phyloP scores from a whole-genome alignment of 2,113 vertebrate genomes.

The Trichomycterus rosablanca region DNA sequence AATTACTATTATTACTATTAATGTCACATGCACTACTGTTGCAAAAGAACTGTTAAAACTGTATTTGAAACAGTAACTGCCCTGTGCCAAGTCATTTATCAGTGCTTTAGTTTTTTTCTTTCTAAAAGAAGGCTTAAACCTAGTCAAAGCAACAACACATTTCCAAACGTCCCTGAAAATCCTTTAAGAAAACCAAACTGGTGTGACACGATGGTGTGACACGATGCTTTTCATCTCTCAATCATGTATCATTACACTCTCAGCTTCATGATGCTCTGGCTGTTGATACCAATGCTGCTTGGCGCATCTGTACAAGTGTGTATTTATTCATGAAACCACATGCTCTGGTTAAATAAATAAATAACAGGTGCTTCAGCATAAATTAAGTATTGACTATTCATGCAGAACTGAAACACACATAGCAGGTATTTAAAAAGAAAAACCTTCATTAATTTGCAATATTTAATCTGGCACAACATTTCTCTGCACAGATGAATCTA shows the following conservation, averaged over 20 bases:
- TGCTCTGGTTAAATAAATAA: constrained; percentile 10
- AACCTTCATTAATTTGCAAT: constrained; percentile 24
- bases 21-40: no score
- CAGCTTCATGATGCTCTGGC: background rate
- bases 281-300: background rate
- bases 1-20: no score
- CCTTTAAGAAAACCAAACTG: constrained; percentile 23
- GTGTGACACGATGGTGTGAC: constrained; percentile 14
- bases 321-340: constrained; percentile 17
- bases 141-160: constrained; percentile 13
- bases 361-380: constrained; percentile 16
- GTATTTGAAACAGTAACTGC: no score
- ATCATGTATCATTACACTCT: constrained; percentile 14
- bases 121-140: background rate
- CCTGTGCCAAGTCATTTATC: constrained; percentile 21
- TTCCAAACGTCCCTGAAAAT: constrained; percentile 18
- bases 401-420: constrained; percentile 4
- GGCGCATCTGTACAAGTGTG: constrained; percentile 12
- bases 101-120: background rate
- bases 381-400: constrained; percentile 26
- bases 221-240: constrained; percentile 14
- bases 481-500: constrained; percentile 17
- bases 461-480: constrained; percentile 33
- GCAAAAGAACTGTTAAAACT: no score
- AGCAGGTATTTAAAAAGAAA: constrained; percentile 3